Evolutionary conservation across 1,140 invertebrate species (phyloP).

Genomic region (Megalonaias nervosa): DNA sequence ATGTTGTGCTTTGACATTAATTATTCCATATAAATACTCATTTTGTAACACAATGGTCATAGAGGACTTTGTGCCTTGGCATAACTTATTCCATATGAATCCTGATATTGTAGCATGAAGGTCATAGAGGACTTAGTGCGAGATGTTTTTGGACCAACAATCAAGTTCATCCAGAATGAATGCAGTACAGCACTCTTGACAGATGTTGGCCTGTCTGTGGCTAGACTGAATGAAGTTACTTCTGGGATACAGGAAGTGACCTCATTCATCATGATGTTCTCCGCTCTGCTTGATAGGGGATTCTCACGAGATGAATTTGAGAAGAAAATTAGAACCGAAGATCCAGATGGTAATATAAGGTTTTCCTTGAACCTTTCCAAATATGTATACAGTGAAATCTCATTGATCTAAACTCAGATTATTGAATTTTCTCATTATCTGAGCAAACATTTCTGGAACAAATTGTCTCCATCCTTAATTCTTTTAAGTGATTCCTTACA

Average conservation of each 20-base stretch:
- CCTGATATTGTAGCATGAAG: constrained; percentile 52
- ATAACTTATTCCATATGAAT: too few species aligned
- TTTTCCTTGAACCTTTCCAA: too few species aligned
- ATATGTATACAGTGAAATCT: too few species aligned
- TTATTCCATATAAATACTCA: too few species aligned
- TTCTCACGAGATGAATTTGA: constrained; percentile 61
- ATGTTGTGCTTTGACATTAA: too few species aligned
- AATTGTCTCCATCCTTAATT: too few species aligned
- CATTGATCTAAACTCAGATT: too few species aligned
- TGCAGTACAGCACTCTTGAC: constrained; percentile 52
- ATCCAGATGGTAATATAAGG: constrained; percentile 40
- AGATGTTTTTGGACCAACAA: constrained; percentile 59
- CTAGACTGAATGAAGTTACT: constrained; percentile 43
- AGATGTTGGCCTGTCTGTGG: constrained; percentile 43
- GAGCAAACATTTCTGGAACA: too few species aligned
- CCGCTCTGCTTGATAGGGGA: constrained; percentile 57
- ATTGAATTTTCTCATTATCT: too few species aligned
- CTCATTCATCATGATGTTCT: constrained; percentile 63
- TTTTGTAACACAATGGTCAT: constrained; percentile 60
- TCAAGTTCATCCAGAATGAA: constrained; percentile 60
- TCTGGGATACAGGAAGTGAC: constrained; percentile 62
- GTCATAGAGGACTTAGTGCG: constrained; percentile 59
- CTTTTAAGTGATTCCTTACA: too few species aligned
- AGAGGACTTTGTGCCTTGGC: constrained; percentile 51
- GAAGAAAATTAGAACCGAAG: constrained; percentile 42